phyloP scores from a whole-genome alignment of 2,797 vertebrate genomes.

The Limosa lapponica region DNA sequence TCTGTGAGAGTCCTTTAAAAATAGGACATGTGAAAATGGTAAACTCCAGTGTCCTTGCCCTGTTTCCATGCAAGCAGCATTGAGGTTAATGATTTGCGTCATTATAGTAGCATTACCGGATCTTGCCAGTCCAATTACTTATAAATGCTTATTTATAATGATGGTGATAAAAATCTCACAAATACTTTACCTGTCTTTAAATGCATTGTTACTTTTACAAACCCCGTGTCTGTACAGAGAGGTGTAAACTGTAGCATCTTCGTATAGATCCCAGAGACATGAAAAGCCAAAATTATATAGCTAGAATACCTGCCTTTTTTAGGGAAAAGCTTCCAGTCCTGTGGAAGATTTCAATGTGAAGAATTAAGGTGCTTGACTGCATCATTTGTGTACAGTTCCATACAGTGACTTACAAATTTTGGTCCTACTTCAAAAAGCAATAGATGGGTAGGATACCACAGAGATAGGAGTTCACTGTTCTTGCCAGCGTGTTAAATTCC shows the following conservation, averaged over 20 bases:
- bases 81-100: not conserved
- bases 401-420: not conserved
- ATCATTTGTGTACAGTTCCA: not conserved
- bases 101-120: not conserved
- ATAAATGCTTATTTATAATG: not conserved
- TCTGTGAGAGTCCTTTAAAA: not conserved
- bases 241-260: not conserved
- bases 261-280: not conserved
- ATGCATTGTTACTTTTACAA: not conserved
- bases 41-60: not conserved
- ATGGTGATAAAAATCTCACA: not conserved
- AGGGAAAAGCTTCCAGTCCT: not conserved
- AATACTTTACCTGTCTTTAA: not conserved
- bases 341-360: not conserved
- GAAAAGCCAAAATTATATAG: not conserved
- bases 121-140: not conserved
- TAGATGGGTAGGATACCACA: not conserved
- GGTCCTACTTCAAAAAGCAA: not conserved
- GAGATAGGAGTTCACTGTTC: not conserved
- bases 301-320: not conserved
- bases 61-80: not conserved
- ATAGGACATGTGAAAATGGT: not conserved
- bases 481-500: not conserved
- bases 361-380: not conserved
- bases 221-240: accelerated